A percentile compares a stretch with the other conserved stretches of the same genome.
Evolutionary conservation across 2,113 vertebrate species (phyloP).

Genomic region (Cervus canadensis): DNA sequence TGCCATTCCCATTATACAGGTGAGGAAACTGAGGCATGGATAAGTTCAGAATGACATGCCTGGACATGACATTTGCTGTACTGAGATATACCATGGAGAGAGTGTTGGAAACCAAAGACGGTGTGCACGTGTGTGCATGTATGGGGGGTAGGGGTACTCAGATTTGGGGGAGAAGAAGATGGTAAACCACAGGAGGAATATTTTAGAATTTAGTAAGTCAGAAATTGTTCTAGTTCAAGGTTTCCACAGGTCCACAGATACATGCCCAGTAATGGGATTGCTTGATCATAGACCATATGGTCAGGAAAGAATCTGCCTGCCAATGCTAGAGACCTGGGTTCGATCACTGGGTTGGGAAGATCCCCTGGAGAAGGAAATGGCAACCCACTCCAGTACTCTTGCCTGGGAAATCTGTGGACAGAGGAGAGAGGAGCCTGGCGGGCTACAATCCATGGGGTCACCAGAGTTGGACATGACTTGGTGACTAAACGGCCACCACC

Average conservation of each 20-base stretch:
- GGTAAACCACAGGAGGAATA: neutral
- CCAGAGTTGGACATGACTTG: neutral
- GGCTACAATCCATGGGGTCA: neutral
- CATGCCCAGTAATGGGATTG: neutral
- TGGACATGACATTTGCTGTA: neutral
- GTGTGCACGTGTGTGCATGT: accelerated
- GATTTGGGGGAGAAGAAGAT: neutral
- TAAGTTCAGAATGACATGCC: neutral
- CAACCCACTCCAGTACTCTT: neutral
- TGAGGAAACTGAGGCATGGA: neutral
- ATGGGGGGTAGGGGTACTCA: neutral
- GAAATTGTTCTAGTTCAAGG: neutral
- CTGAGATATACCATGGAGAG: neutral
- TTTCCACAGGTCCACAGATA: neutral
- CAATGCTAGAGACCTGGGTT: neutral
- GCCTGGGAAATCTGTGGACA: neutral
- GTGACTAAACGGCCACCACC: neutral
- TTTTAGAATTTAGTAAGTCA: neutral
- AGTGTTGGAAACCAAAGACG: neutral
- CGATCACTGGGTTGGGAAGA: neutral
- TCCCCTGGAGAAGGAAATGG: neutral
- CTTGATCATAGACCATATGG: neutral
- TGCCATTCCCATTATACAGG: neutral
- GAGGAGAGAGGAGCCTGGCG: neutral
- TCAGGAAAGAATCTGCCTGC: neutral